These are phyloP conservation scores for Drosophila simulans DNA, from an alignment of 1,140 invertebrate species.

Conservation along the genomic window DNA sequence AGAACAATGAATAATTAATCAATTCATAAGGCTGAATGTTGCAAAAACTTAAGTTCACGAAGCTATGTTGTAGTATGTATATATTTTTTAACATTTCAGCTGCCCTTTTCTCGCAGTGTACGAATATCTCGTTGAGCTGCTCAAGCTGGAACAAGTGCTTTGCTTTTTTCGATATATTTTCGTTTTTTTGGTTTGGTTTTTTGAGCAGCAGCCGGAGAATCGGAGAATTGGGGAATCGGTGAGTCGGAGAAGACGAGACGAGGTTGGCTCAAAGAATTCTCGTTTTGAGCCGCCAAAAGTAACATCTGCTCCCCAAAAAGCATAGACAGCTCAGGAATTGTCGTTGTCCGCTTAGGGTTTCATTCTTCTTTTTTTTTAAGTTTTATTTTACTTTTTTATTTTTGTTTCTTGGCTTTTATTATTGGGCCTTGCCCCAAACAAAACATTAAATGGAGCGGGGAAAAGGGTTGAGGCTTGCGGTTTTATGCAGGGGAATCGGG, in stretches of 20 bases:
- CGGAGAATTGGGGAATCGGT: neutral
- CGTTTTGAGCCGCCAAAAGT: slow-evolving; percentile 67
- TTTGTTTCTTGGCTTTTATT: slow-evolving; percentile 36
- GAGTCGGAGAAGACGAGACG: slow-evolving; percentile 9
- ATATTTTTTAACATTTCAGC: too few species aligned
- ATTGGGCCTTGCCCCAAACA: slow-evolving; percentile 37
- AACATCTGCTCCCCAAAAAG: slow-evolving; percentile 78
- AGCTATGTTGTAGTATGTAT: too few species aligned
- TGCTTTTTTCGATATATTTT: slow-evolving; percentile 58
- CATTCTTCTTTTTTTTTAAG: neutral
- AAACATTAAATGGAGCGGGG: neutral
- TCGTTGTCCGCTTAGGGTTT: slow-evolving; percentile 43
- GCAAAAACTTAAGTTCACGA: too few species aligned
- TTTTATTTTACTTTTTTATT: too few species aligned
- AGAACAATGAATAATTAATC: too few species aligned
- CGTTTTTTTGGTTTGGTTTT: slow-evolving; percentile 44
- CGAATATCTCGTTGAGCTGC: slow-evolving; percentile 60
- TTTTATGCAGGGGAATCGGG: slow-evolving; percentile 16
- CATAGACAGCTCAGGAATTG: slow-evolving; percentile 65
- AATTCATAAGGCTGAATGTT: too few species aligned
- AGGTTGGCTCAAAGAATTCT: slow-evolving; percentile 70
- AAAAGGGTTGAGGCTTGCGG: slow-evolving; percentile 27
- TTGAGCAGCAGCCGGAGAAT: slow-evolving; percentile 51
- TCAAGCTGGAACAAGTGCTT: slow-evolving; percentile 71
- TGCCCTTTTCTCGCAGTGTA: slow-evolving; percentile 17